Conservation (phyloP, 2,888 invertebrate species). For the Tetranychus piercei region DNA sequence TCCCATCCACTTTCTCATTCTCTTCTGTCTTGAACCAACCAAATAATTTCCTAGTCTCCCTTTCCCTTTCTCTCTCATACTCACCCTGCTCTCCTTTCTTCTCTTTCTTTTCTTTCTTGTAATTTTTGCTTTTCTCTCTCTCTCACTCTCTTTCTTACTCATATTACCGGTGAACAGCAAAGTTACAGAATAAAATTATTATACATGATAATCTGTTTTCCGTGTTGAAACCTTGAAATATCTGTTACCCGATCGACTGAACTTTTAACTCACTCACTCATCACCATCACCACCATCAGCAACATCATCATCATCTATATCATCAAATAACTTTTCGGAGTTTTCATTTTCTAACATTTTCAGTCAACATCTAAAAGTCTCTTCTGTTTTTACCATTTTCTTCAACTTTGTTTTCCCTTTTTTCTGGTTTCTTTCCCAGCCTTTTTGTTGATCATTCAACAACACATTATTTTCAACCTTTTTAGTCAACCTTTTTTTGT, state of each 20-base stretch:
- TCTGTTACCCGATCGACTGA: neutral
- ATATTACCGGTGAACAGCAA: neutral
- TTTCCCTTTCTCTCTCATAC: conserved; percentile 7
- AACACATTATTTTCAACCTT: no score
- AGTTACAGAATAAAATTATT: neutral
- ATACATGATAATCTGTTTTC: neutral
- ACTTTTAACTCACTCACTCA: neutral
- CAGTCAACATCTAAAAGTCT: no score
- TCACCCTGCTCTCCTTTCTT: neutral
- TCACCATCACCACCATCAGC: neutral
- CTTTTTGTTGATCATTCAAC: no score
- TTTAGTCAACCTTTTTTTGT: no score
- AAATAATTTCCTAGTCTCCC: conserved; percentile 8
- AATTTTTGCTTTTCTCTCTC: conserved; percentile 6
- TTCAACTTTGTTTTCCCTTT: no score
- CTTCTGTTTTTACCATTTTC: no score
- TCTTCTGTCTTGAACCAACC: neutral
- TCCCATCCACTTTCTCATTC: conserved; percentile 8
- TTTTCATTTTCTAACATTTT: no score
- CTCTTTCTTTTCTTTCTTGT: neutral
- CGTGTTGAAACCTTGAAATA: neutral
- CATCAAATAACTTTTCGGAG: neutral
- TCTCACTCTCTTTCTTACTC: conserved; percentile 6
- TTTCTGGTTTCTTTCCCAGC: no score
- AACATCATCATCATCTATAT: neutral